A percentile compares a stretch with the other conserved stretches of the same genome.
phyloP scores from a whole-genome alignment of 2,113 vertebrate species.

The Chaetops frenatus region DNA sequence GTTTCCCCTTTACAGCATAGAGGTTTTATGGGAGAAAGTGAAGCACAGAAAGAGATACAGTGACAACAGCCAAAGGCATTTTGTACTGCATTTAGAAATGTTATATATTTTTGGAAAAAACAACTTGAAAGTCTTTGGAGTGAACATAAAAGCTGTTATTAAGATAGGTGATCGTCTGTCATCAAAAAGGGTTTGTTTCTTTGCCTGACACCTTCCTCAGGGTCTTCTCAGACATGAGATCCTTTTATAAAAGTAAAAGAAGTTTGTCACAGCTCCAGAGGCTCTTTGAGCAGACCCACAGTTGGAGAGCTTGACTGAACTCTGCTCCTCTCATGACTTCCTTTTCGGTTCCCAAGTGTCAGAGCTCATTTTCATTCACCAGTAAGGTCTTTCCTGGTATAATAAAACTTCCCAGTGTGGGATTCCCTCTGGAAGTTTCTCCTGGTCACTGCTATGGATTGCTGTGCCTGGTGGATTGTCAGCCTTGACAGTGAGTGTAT shows the following conservation, averaged over 20 bases:
- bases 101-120: background rate
- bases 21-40: background rate
- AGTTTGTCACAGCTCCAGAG: background rate
- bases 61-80: background rate
- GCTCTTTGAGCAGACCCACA: background rate
- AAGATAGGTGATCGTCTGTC: background rate
- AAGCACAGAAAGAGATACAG: background rate
- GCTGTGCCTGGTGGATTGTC: background rate
- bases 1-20: background rate
- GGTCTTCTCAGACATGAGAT: background rate
- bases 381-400: background rate
- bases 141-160: background rate
- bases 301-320: background rate
- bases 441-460: accelerated
- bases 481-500: background rate
- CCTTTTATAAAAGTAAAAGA: background rate
- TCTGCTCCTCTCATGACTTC: background rate
- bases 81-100: background rate
- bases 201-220: background rate
- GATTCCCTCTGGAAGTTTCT: background rate
- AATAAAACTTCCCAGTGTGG: background rate
- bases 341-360: background rate
- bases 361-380: background rate
- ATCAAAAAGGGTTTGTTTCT: background rate
- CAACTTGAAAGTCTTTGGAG: background rate